Base-by-base conservation (phyloP, 2,113 vertebrate genomes). In the Callionymus lyra region DNA sequence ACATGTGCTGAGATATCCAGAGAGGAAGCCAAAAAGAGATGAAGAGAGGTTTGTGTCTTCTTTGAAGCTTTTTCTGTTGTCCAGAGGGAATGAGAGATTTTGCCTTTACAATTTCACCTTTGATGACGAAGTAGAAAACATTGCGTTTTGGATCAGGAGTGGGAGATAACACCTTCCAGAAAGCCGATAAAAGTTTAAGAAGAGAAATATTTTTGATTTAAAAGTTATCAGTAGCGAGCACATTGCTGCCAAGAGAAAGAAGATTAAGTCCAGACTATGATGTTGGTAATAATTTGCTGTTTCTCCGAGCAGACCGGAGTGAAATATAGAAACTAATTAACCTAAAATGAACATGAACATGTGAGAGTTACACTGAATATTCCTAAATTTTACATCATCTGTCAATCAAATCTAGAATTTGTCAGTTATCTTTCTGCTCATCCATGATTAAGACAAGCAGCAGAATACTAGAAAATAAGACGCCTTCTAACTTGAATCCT, bases 11-110 rank as follows among this genome's bases (percentile, higher is more conserved):
- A 8, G 21, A 27, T 27, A 27, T 27, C 8, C 15, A 59, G 53
- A 56, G 41, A 46, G 55, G 59, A 56, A 57, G 68, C 65, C 52
- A 63, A 35, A 59, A 63, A 55, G 50, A 72, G 55, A 75, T 68
- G 62, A 65, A 66, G 41, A 50, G 38, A 62, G 56, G 54, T 78
- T 76, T 83, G 76, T 83, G 37, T 50, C 40, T 47, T 48, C 67
- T 80, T 76, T 80, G 65, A 84, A 71, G 65, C 59, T 19, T 40
- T n/a, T 40, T 56, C 49, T 53, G 48, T 63, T 71, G 57, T 76
- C 72, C 59, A 68, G 37, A 46, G 63, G 50, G 9, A 56, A 46
- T 56, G 49, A 58, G 51, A 41, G 44, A 51, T 68, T 62, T 70
- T 53, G 44, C 38, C 51, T 64, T n/a, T 56, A 63, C 33, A 56